Evolutionary conservation across 37 sponge, comb jelly and placozoan species (phyloP).

Genomic region (Beroe forskalii): DNA sequence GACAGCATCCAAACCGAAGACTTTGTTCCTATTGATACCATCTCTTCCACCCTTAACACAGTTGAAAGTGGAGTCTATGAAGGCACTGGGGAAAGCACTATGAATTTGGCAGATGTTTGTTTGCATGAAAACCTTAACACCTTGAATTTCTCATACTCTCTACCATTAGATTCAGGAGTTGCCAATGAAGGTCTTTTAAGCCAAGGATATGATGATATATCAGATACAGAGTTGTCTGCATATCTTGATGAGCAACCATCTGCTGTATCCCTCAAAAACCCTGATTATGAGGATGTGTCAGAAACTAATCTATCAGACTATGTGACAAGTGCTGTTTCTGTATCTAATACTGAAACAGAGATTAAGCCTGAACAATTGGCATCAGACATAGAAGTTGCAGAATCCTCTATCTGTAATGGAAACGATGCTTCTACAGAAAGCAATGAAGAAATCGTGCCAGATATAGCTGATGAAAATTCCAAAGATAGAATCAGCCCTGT

Average conservation of each 20-base stretch:
- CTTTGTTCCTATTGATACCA: not conserved
- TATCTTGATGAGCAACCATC: not conserved
- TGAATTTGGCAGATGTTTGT: not conserved
- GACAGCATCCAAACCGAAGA: not conserved
- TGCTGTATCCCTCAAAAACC: not conserved
- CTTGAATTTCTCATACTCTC: not conserved
- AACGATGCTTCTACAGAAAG: no score
- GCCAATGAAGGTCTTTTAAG: not conserved
- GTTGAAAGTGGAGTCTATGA: conserved; percentile 45
- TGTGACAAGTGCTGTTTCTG: not conserved
- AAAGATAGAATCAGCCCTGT: no score
- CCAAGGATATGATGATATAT: not conserved
- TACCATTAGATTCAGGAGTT: not conserved
- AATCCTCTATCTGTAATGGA: no score
- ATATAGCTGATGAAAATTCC: no score
- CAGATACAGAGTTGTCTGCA: not conserved
- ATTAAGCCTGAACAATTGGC: not conserved
- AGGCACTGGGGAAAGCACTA: not conserved
- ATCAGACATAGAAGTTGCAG: no score
- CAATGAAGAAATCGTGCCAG: no score
- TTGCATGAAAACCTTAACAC: not conserved
- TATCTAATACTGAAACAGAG: not conserved
- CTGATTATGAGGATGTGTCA: not conserved
- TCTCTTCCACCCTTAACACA: not conserved
- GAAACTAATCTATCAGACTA: conserved; percentile 13